phyloP scores from a whole-genome alignment of 2,797 vertebrate species.

The Vespertilio murinus region DNA sequence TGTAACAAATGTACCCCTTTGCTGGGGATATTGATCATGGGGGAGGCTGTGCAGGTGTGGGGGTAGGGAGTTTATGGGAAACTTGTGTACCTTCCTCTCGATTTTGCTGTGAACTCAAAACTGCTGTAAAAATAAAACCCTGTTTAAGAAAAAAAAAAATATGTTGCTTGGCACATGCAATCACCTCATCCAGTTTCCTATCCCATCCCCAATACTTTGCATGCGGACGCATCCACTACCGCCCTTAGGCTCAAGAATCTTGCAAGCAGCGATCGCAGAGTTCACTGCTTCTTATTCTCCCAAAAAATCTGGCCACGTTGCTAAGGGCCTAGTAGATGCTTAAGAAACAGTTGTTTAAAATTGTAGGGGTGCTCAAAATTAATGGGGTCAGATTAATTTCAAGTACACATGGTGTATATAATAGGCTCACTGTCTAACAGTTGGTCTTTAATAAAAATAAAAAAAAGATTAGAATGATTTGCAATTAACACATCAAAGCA shows the following conservation, averaged over 20 bases:
- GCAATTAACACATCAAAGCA: conserved; percentile 60
- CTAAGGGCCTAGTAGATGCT: not conserved
- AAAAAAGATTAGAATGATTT: conserved; percentile 52
- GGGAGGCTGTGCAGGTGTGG: not conserved
- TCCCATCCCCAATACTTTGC: not conserved
- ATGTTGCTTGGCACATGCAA: not conserved
- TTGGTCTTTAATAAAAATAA: conserved; percentile 48
- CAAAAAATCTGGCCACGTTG: not conserved
- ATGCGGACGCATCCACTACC: fast-evolving
- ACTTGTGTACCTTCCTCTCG: not conserved
- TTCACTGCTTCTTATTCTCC: not conserved
- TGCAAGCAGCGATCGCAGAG: not conserved
- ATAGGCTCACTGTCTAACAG: not conserved
- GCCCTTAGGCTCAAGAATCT: not conserved
- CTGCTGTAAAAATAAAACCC: not conserved
- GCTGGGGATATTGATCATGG: not conserved
- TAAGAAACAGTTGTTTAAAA: not conserved
- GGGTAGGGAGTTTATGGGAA: not conserved
- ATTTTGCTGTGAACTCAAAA: not conserved
- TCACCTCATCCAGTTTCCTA: not conserved
- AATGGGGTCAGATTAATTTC: conserved; percentile 55
- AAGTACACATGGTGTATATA: conserved; percentile 2
- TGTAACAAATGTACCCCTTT: not conserved
- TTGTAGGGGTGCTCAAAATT: not conserved
- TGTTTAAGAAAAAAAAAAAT: not conserved